phyloP scores from a whole-genome alignment of 37 sponge, comb jelly and placozoan genomes.

The Petrosia ficiformis region DNA sequence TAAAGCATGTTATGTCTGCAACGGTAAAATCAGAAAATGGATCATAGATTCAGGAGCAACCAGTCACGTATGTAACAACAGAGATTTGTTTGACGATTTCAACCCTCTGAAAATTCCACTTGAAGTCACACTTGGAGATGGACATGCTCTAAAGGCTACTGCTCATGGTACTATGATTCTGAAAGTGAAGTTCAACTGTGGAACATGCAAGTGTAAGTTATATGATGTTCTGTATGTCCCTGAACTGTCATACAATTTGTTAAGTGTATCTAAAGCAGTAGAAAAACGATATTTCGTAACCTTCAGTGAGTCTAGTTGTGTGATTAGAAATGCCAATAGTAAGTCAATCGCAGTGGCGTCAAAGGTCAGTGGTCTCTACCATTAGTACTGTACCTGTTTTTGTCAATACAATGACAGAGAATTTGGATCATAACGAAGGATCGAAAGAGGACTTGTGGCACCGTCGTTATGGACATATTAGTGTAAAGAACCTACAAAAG shows the following conservation, averaged over 20 bases:
- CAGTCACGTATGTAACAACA: constrained; percentile 16
- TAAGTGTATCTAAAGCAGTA: constrained; percentile 45
- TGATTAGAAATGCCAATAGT: constrained; percentile 11
- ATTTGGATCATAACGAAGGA: not conserved
- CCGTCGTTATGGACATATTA: constrained; percentile 49
- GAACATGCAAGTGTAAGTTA: constrained; percentile 18
- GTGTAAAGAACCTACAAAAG: constrained; percentile 18
- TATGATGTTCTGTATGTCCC: constrained; percentile 59
- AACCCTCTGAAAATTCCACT: not conserved
- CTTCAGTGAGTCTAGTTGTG: constrained; percentile 31
- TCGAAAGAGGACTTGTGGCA: constrained; percentile 53
- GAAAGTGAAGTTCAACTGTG: constrained; percentile 11
- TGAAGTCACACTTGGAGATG: constrained; percentile 50
- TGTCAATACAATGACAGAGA: not conserved
- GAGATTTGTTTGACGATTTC: constrained; percentile 1
- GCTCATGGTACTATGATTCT: constrained; percentile 28
- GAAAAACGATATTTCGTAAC: constrained; percentile 25
- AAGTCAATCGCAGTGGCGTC: constrained; percentile 27
- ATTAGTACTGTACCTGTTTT: not conserved
- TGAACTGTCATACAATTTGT: constrained; percentile 41
- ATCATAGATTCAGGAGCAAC: constrained; percentile 34
- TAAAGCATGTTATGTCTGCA: constrained; percentile 7
- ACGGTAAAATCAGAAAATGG: constrained; percentile 1
- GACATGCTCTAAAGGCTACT: constrained; percentile 15
- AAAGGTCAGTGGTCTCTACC: constrained; percentile 38